These are phyloP conservation scores for Rhinopomastus cyanomelas DNA, from an alignment of 2,113 vertebrate genomes.

Conservation along the genomic window DNA sequence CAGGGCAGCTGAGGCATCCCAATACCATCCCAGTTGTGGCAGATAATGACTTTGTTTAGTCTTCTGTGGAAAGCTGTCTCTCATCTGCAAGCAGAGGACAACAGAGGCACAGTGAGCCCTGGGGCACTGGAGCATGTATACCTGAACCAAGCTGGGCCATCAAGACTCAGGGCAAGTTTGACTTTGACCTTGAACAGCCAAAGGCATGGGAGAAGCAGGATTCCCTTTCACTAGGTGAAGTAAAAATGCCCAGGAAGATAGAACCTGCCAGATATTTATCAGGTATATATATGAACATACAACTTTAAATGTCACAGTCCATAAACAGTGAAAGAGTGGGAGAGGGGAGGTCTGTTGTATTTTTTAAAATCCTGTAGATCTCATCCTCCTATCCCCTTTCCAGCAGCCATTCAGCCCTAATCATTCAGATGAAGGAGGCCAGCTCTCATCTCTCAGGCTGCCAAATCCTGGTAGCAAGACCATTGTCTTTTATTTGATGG, in stretches of 20 bases:
- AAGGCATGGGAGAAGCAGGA: neutral
- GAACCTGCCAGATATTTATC: neutral
- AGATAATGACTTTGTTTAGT: neutral
- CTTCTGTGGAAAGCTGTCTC: neutral
- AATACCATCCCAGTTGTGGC: neutral
- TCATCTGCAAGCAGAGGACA: neutral
- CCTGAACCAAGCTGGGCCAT: neutral
- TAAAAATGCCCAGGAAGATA: neutral
- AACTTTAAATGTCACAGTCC: neutral
- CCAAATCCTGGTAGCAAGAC: neutral
- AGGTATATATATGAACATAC: neutral
- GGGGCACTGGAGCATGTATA: neutral
- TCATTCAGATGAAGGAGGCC: neutral
- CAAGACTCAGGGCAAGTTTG: neutral
- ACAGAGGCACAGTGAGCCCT: neutral
- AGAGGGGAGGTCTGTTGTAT: neutral
- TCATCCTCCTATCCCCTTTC: neutral
- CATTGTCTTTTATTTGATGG: conserved; percentile 46
- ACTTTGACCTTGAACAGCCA: neutral
- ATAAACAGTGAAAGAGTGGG: neutral
- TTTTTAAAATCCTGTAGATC: neutral
- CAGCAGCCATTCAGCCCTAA: neutral
- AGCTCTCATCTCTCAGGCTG: conserved; percentile 3
- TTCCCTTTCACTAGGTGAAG: neutral
- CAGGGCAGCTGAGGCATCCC: neutral